Percentiles rank a stretch among this genome's conserved stretches.
These are phyloP conservation scores for Heliocidaris erythrogramma DNA, from an alignment of 35 echinoderm and acorn worm genomes.

Conservation along the genomic window DNA sequence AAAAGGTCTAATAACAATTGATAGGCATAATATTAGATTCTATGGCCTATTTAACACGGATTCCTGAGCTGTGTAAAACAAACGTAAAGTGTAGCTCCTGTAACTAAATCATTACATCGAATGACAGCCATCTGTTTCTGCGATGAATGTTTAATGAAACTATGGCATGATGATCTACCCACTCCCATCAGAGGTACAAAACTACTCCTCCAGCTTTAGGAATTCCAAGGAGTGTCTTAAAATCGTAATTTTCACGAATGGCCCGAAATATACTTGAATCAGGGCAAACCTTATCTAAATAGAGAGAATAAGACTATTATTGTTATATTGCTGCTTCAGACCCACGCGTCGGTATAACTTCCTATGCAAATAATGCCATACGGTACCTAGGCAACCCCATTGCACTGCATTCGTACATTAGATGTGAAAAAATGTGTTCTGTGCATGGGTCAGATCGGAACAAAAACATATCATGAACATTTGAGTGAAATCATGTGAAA, in stretches of 20 bases:
- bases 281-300: background rate
- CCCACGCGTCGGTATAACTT: background rate
- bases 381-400: background rate
- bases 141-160: too few species aligned
- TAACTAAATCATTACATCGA: too few species aligned
- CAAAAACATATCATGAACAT: background rate
- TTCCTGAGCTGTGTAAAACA: too few species aligned
- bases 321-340: background rate
- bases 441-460: background rate
- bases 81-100: too few species aligned
- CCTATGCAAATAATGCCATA: background rate
- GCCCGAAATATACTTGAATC: background rate
- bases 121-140: too few species aligned
- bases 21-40: too few species aligned
- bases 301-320: background rate
- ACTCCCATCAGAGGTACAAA: too few species aligned
- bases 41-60: too few species aligned
- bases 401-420: background rate
- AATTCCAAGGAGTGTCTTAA: too few species aligned
- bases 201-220: too few species aligned
- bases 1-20: too few species aligned
- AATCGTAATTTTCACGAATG: background rate
- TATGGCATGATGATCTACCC: too few species aligned
- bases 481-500: background rate
- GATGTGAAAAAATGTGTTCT: background rate